Conservation (phyloP, 2,888 invertebrate genomes). For the Drosophila parthenogenetica region DNA sequence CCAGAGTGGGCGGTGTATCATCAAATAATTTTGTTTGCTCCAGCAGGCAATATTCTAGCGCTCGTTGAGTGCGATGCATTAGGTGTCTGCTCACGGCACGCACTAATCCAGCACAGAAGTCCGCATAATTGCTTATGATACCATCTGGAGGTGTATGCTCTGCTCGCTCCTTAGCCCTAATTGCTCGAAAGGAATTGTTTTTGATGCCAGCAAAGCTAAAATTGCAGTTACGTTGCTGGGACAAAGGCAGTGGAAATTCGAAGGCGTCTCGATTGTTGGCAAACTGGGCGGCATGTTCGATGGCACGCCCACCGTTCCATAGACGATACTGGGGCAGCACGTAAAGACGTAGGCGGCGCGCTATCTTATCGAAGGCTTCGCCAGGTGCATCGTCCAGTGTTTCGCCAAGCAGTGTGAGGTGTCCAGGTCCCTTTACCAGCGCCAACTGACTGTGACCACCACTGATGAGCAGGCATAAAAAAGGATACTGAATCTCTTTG, state of each 20-base stretch:
- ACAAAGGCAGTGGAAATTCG: slow-evolving; percentile 89
- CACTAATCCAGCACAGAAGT: slow-evolving; percentile 95
- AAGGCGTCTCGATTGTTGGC: slow-evolving; percentile 89
- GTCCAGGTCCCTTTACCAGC: slow-evolving; percentile 89
- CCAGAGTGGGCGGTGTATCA: slow-evolving; percentile 86
- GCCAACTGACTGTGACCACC: slow-evolving; percentile 96
- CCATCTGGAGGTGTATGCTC: slow-evolving; percentile 88
- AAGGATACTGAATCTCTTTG: slow-evolving; percentile 91
- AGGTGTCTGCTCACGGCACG: slow-evolving; percentile 91
- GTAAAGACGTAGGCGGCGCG: slow-evolving; percentile 92
- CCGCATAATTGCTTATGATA: slow-evolving; percentile 90
- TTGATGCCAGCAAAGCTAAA: slow-evolving; percentile 96
- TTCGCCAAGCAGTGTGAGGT: slow-evolving; percentile 92
- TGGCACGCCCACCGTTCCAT: slow-evolving; percentile 93
- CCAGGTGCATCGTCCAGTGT: slow-evolving; percentile 95
- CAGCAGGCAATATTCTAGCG: slow-evolving; percentile 89
- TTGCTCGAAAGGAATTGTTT: slow-evolving; percentile 87
- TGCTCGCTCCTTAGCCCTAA: slow-evolving; percentile 87
- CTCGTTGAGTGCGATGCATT: slow-evolving; percentile 92
- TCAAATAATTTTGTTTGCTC: slow-evolving; percentile 87
- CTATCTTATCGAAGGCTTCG: slow-evolving; percentile 96
- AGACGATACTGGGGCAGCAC: slow-evolving; percentile 89
- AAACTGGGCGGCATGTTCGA: slow-evolving; percentile 91
- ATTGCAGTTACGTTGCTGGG: slow-evolving; percentile 90
- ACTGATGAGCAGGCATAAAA: slow-evolving; percentile 94